Percentiles rank a stretch among this genome's conserved stretches.
These are phyloP conservation scores for Oncopodura yosiiana DNA, from an alignment of 1,140 invertebrate genomes.

Conservation along the genomic window DNA sequence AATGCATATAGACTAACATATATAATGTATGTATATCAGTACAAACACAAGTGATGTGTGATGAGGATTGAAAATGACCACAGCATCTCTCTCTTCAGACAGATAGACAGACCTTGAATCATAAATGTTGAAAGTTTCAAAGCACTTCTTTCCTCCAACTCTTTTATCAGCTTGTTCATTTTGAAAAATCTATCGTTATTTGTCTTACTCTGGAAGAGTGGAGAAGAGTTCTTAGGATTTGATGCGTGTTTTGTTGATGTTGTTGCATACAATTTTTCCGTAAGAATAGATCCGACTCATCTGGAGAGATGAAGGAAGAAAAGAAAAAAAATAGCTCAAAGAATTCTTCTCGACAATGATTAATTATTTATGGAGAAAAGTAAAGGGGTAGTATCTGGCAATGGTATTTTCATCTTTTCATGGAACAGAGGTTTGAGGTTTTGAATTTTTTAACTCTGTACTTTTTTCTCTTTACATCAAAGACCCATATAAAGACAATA, in stretches of 20 bases:
- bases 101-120: slow-evolving; percentile 15
- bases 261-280: background rate
- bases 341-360: slow-evolving; percentile 35
- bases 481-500: too few species aligned
- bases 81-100: background rate
- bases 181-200: slow-evolving; percentile 36
- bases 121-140: too few species aligned
- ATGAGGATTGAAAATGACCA: background rate
- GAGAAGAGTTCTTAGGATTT: too few species aligned
- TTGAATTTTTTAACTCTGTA: too few species aligned
- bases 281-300: background rate
- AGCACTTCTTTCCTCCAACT: slow-evolving; percentile 2
- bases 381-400: background rate
- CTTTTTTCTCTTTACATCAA: too few species aligned
- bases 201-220: slow-evolving; percentile 35
- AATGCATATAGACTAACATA: too few species aligned
- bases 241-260: background rate
- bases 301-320: slow-evolving; percentile 13
- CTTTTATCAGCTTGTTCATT: slow-evolving; percentile 30
- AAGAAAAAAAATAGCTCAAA: slow-evolving; percentile 27
- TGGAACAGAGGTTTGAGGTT: too few species aligned
- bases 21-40: too few species aligned
- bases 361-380: slow-evolving; percentile 35
- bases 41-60: too few species aligned
- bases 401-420: too few species aligned